Evolutionary conservation across 2,113 vertebrate species (phyloP).

Genomic region (Ibidorhyncha struthersii): DNA sequence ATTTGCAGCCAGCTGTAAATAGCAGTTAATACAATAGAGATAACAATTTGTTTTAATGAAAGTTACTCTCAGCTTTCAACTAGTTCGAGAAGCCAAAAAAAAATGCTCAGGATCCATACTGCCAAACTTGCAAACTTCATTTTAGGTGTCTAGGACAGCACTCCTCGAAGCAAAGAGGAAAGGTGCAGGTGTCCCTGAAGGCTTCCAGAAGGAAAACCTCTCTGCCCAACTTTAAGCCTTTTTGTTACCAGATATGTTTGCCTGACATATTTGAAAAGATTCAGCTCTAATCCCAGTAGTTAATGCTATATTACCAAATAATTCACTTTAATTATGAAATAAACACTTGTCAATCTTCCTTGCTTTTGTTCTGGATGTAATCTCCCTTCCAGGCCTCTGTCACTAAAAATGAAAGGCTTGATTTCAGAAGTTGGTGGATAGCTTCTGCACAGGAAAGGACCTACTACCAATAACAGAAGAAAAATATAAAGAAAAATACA

Average conservation of each 20-base stretch:
- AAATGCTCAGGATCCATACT: background rate
- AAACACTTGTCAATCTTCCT: background rate
- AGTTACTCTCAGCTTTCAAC: background rate
- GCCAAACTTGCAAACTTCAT: background rate
- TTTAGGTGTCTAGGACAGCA: background rate
- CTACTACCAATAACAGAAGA: background rate
- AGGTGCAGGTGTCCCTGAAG: background rate
- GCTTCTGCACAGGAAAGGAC: background rate
- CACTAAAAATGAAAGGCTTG: background rate
- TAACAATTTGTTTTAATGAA: background rate
- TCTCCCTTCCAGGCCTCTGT: background rate
- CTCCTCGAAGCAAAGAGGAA: background rate
- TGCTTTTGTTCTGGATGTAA: background rate
- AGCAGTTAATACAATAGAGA: conserved; percentile 1
- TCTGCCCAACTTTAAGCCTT: background rate
- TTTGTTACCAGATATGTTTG: background rate
- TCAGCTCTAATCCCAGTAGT: background rate
- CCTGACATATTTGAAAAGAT: background rate
- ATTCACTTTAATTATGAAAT: background rate
- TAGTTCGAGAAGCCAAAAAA: background rate
- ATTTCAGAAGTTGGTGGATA: background rate
- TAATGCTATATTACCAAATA: background rate
- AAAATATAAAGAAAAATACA: background rate
- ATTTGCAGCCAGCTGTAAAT: conserved; percentile 32
- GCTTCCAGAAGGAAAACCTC: background rate